These are phyloP conservation scores for Standfussiana lucernea DNA, from an alignment of 2,888 invertebrate species.

Conservation along the genomic window DNA sequence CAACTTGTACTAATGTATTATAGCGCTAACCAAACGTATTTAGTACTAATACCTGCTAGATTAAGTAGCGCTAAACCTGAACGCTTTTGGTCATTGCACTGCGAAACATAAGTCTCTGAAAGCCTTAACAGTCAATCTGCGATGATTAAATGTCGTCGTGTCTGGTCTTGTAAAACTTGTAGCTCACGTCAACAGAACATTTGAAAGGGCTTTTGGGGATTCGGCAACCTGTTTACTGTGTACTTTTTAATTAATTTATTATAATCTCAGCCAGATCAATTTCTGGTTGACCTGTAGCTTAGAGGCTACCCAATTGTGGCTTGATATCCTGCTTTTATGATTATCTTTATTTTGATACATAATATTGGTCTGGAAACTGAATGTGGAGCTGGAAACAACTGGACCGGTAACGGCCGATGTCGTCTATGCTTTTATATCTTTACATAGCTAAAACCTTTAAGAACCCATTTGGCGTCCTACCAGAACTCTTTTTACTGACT, in stretches of 20 bases:
- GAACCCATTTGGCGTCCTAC: neutral
- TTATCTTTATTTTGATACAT: neutral
- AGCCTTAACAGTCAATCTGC: neutral
- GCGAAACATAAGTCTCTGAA: neutral
- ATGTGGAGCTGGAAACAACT: neutral
- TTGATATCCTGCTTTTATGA: neutral
- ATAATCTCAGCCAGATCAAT: neutral
- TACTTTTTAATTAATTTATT: too few relatives aligned
- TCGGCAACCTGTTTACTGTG: neutral
- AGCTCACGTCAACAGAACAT: neutral
- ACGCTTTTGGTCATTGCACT: slow-evolving; percentile 32
- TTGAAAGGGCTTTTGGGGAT: neutral
- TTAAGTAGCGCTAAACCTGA: slow-evolving; percentile 23
- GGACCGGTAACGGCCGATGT: neutral
- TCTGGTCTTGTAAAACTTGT: neutral
- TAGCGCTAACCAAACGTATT: slow-evolving; percentile 59
- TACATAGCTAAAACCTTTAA: neutral
- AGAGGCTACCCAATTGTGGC: neutral
- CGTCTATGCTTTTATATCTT: neutral
- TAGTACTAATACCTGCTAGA: slow-evolving; percentile 46
- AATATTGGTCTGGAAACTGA: neutral
- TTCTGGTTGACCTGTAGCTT: neutral
- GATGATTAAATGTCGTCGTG: neutral
- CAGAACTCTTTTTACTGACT: neutral
- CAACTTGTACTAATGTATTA: slow-evolving; percentile 54